These are phyloP conservation scores for Eupelmus urozonus DNA, from an alignment of 2,888 invertebrate species.

Conservation along the genomic window DNA sequence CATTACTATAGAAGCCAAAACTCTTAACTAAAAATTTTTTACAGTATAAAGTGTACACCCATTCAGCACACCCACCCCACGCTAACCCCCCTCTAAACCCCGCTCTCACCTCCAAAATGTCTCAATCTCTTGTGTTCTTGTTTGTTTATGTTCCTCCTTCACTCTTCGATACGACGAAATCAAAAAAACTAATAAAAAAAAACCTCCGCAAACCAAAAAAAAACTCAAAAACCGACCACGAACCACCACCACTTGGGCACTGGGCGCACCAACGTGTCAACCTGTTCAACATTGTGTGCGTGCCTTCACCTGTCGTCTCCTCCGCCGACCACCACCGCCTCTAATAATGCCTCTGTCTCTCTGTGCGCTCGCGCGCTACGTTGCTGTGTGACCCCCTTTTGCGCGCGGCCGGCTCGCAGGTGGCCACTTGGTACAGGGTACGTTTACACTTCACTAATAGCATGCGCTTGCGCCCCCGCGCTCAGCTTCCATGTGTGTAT, in stretches of 20 bases:
- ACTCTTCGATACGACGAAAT: conserved; percentile 4
- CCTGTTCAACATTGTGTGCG: neutral
- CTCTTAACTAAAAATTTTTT: too few relatives aligned
- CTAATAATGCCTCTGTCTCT: conserved; percentile 21
- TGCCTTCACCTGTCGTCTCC: neutral
- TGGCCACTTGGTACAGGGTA: conserved; percentile 96
- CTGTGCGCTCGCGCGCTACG: conserved; percentile 56
- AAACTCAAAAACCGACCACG: conserved; percentile 17
- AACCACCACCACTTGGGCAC: conserved; percentile 2
- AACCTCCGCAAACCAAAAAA: neutral
- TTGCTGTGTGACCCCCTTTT: conserved; percentile 49
- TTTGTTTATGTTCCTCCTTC: conserved; percentile 31
- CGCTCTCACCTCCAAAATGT: neutral
- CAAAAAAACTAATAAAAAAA: conserved; percentile 16
- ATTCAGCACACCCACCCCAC: too few relatives aligned
- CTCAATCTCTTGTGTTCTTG: neutral
- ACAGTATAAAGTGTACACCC: too few relatives aligned
- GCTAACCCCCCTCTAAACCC: too few relatives aligned
- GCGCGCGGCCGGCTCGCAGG: conserved; percentile 79
- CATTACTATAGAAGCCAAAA: too few relatives aligned
- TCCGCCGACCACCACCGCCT: conserved; percentile 3
- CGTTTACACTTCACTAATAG: conserved; percentile 81
- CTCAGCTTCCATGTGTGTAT: neutral
- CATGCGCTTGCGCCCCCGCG: conserved; percentile 30
- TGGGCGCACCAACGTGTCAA: neutral